These are phyloP conservation scores for Chlorospingus flavigularis DNA, from an alignment of 2,797 vertebrate species.

Conservation along the genomic window DNA sequence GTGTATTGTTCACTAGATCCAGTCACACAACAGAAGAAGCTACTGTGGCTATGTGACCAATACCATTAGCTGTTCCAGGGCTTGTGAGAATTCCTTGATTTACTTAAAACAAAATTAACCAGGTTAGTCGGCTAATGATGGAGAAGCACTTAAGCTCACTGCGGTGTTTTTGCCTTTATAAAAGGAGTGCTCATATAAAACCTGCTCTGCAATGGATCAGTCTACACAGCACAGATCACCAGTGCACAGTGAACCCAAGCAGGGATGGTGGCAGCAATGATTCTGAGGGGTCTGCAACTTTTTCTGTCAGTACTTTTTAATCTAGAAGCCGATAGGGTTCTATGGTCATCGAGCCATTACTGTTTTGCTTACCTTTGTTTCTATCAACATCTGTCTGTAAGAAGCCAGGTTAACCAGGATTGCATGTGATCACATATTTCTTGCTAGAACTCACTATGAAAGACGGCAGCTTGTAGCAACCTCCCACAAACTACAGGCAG, in stretches of 20 bases:
- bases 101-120: background rate
- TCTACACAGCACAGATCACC: background rate
- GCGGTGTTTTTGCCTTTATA: background rate
- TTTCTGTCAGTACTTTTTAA: background rate
- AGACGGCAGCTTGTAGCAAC: background rate
- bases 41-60: background rate
- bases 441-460: background rate
- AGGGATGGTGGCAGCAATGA: background rate
- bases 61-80: background rate
- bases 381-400: background rate
- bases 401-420: background rate
- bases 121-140: background rate
- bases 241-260: fast-evolving
- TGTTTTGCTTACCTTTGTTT: background rate
- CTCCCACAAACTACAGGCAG: background rate
- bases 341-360: background rate
- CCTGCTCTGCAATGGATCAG: background rate
- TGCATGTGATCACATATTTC: background rate
- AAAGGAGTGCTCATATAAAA: background rate
- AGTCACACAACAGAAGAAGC: background rate
- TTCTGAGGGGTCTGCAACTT: background rate
- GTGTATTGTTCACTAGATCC: background rate
- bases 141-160: background rate
- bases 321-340: background rate
- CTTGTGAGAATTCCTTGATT: background rate